Percentiles rank a stretch among this genome's conserved stretches.
These are phyloP conservation scores for Argopecten irradians DNA, from an alignment of 1,140 invertebrate genomes.

Conservation along the genomic window DNA sequence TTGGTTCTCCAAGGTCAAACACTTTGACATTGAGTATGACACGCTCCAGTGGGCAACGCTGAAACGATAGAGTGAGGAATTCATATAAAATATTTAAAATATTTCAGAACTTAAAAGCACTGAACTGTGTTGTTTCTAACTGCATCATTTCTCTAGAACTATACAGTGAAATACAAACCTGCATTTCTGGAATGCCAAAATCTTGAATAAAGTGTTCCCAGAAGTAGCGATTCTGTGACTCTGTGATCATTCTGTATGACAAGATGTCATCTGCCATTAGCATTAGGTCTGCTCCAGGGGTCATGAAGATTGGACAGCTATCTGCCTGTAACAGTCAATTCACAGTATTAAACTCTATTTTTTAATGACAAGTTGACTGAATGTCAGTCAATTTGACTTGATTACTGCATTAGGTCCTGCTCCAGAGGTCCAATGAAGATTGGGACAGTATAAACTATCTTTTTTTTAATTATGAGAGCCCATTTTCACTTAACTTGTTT, in stretches of 20 bases:
- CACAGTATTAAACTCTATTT: no score
- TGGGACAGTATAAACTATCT: no score
- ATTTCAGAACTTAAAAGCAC: background rate
- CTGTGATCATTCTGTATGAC: constrained; percentile 91
- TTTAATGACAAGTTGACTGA: no score
- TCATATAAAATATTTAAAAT: background rate
- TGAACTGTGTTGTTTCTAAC: background rate
- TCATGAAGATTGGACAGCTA: no score
- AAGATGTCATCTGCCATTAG: constrained; percentile 88
- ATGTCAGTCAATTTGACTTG: no score
- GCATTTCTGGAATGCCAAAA: constrained; percentile 75
- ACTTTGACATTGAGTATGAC: constrained; percentile 90
- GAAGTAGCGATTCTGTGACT: no score
- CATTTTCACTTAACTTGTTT: no score
- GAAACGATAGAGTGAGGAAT: constrained; percentile 47
- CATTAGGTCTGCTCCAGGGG: constrained; percentile 91
- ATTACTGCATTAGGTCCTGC: no score
- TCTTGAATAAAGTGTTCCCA: constrained; percentile 79
- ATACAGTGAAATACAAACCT: constrained; percentile 54
- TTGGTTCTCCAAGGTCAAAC: constrained; percentile 90
- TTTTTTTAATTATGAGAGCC: no score
- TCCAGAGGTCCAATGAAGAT: no score
- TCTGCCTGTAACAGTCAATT: constrained; percentile 80
- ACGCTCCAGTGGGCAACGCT: constrained; percentile 88
- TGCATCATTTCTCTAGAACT: background rate